A percentile compares a stretch with the other conserved stretches of the same genome.
These are phyloP conservation scores for Scomber colias DNA, from an alignment of 2,113 vertebrate genomes.

Conservation along the genomic window DNA sequence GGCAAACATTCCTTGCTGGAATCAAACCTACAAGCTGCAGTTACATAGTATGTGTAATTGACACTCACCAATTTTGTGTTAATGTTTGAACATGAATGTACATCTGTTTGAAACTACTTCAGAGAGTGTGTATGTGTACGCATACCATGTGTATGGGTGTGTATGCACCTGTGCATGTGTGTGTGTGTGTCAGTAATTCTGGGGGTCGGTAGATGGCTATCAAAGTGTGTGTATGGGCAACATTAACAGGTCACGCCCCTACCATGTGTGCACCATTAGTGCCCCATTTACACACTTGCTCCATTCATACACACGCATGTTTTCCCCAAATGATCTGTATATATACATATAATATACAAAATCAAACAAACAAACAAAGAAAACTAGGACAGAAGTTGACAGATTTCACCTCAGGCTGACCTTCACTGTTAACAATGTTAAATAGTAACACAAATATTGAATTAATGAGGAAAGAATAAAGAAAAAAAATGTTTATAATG, in stretches of 20 bases:
- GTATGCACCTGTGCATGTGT: neutral
- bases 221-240: slow-evolving; percentile 36
- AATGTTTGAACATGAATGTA: slow-evolving; percentile 1
- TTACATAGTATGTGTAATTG: neutral
- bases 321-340: neutral
- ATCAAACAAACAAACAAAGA: neutral
- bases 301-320: neutral
- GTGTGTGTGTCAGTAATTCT: neutral
- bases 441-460: neutral
- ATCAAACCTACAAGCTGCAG: neutral
- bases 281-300: slow-evolving; percentile 29
- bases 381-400: neutral
- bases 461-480: neutral
- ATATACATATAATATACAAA: too few relatives aligned
- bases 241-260: slow-evolving; percentile 38
- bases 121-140: neutral
- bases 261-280: slow-evolving; percentile 58
- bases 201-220: slow-evolving; percentile 55
- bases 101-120: slow-evolving; percentile 7
- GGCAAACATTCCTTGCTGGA: neutral
- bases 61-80: neutral
- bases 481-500: too few relatives aligned
- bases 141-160: neutral
- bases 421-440: neutral
- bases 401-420: neutral